Percentiles rank a stretch among this genome's conserved stretches.
phyloP scores from a whole-genome alignment of 2,113 vertebrate species.

The Casuarius casuarius region DNA sequence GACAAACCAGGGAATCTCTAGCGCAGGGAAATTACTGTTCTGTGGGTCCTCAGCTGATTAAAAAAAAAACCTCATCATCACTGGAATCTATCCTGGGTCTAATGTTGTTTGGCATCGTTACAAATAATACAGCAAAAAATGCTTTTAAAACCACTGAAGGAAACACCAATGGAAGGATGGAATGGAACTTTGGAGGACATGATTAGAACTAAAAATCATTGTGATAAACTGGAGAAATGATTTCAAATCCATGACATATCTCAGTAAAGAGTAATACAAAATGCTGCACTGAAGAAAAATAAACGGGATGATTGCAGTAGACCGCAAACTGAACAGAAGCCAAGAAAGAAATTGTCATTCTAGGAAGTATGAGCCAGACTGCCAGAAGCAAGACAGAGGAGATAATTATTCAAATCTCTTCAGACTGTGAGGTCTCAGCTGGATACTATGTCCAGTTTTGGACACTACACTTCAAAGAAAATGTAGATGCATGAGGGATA shows the following conservation, averaged over 20 bases:
- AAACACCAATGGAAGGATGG: neutral
- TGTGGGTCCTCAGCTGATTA: neutral
- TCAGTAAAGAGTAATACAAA: slow-evolving; percentile 14
- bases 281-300: neutral
- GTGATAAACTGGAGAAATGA: neutral
- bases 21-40: neutral
- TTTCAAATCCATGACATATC: slow-evolving; percentile 13
- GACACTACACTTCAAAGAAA: neutral
- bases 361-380: neutral
- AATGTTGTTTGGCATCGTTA: neutral
- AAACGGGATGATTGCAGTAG: neutral
- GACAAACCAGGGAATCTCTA: neutral
- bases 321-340: slow-evolving; percentile 4
- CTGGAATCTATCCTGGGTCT: neutral
- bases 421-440: neutral
- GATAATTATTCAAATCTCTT: neutral
- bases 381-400: neutral
- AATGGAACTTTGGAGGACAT: neutral
- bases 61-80: neutral
- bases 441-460: neutral
- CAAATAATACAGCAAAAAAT: neutral
- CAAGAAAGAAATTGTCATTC: slow-evolving; percentile 19
- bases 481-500: neutral
- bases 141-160: neutral
- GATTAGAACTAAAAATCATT: neutral